Evolutionary conservation across 2,888 invertebrate species (phyloP).

Genomic region (Chrysolina americana): DNA sequence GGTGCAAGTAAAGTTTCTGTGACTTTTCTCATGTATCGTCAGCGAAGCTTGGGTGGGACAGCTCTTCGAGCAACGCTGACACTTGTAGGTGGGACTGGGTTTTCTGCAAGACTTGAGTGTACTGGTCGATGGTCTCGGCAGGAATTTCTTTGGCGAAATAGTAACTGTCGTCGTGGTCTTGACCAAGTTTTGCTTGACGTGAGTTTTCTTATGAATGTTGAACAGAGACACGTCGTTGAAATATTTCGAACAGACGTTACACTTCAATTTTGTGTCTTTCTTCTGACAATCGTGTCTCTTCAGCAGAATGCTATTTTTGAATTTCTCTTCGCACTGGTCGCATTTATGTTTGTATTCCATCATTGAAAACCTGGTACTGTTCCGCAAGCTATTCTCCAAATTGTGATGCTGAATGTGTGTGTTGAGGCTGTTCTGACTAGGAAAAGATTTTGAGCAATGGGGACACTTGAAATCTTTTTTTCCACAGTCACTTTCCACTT

Average conservation of each 20-base stretch:
- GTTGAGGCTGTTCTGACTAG: slow-evolving; percentile 65
- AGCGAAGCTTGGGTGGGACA: slow-evolving; percentile 58
- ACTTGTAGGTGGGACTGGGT: slow-evolving; percentile 53
- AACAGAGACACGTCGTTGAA: slow-evolving; percentile 57
- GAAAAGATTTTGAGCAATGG: slow-evolving; percentile 65
- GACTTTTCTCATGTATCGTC: slow-evolving; percentile 58
- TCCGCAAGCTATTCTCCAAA: slow-evolving; percentile 56
- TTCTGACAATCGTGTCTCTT: slow-evolving; percentile 58
- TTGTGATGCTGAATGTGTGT: slow-evolving; percentile 66
- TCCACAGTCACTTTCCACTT: slow-evolving; percentile 38
- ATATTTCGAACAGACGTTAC: slow-evolving; percentile 60
- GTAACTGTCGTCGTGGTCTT: slow-evolving; percentile 56
- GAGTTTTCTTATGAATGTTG: slow-evolving; percentile 61
- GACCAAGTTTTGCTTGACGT: slow-evolving; percentile 61
- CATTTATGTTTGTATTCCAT: slow-evolving; percentile 62
- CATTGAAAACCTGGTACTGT: slow-evolving; percentile 38
- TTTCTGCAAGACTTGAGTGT: slow-evolving; percentile 34
- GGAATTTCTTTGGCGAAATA: slow-evolving; percentile 58
- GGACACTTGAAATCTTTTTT: slow-evolving; percentile 62
- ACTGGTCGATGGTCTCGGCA: slow-evolving; percentile 38
- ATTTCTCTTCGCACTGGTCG: slow-evolving; percentile 58
- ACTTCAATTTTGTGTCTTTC: slow-evolving; percentile 48
- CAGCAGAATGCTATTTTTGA: slow-evolving; percentile 63
- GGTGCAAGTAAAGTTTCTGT: slow-evolving; percentile 60
- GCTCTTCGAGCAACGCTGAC: slow-evolving; percentile 60